A percentile compares a stretch with the other conserved stretches of the same genome.
Evolutionary conservation across 2,888 invertebrate genomes (phyloP).

Genomic region (Agriopis marginaria): DNA sequence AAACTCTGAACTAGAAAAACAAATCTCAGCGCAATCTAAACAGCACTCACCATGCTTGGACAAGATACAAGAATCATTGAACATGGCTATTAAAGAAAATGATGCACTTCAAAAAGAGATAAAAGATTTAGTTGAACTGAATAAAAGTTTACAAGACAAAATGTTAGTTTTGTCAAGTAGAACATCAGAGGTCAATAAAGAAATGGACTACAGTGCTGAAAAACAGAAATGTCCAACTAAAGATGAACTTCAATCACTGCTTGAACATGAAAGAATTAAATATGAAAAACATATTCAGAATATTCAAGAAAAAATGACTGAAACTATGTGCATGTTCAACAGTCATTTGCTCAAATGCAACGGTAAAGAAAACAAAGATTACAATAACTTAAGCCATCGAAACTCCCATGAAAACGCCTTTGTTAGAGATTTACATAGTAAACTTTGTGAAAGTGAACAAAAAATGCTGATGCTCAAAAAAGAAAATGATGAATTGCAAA

Average conservation of each 20-base stretch:
- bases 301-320: conserved; percentile 72
- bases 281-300: conserved; percentile 74
- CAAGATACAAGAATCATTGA: conserved; percentile 63
- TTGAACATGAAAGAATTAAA: conserved; percentile 76
- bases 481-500: conserved; percentile 77
- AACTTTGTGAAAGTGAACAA: conserved; percentile 82
- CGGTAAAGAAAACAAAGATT: conserved; percentile 49
- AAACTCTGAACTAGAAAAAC: conserved; percentile 84
- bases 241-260: conserved; percentile 70
- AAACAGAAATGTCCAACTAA: conserved; percentile 67
- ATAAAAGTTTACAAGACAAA: conserved; percentile 81
- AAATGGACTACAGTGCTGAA: conserved; percentile 49
- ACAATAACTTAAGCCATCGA: conserved; percentile 48
- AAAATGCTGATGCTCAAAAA: conserved; percentile 78
- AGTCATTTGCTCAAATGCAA: conserved; percentile 63
- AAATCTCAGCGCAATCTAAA: conserved; percentile 77
- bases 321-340: conserved; percentile 72
- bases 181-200: conserved; percentile 51
- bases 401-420: conserved; percentile 61
- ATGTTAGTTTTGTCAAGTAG: conserved; percentile 62
- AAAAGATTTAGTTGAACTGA: conserved; percentile 78
- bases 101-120: conserved; percentile 77
- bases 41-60: conserved; percentile 47
- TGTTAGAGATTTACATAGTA: conserved; percentile 74
- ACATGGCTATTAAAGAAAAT: conserved; percentile 68